These are phyloP conservation scores for Probosciger aterrimus DNA, from an alignment of 2,113 vertebrate genomes.

Conservation along the genomic window DNA sequence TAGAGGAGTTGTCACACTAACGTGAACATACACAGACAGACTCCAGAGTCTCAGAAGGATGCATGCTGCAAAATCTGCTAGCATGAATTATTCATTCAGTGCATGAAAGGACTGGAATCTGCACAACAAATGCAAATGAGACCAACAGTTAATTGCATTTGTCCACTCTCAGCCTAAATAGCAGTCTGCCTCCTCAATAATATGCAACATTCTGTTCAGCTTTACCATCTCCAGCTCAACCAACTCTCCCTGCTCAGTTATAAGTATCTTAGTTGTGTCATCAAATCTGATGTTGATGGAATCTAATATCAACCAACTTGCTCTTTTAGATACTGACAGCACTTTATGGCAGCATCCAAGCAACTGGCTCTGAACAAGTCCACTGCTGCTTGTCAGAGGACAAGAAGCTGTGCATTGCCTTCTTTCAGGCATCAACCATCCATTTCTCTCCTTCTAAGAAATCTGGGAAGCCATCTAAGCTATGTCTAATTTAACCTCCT, in stretches of 20 bases:
- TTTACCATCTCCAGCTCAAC: neutral
- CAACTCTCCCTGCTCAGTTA: neutral
- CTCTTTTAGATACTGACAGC: neutral
- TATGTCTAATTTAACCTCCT: neutral
- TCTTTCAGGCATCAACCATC: neutral
- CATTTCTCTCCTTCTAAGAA: neutral
- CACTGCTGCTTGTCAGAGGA: neutral
- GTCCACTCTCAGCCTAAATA: neutral
- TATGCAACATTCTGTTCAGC: neutral
- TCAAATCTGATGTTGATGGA: neutral
- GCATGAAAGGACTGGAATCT: neutral
- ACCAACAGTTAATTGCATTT: neutral
- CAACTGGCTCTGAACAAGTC: neutral
- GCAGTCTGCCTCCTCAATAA: neutral
- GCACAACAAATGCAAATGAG: neutral
- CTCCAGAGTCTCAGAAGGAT: neutral
- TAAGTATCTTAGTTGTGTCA: neutral
- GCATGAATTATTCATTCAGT: neutral
- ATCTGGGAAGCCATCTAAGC: neutral
- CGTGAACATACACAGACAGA: neutral
- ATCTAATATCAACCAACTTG: neutral
- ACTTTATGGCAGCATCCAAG: neutral
- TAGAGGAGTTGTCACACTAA: neutral
- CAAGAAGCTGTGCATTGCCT: neutral
- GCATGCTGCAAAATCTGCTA: neutral